These are phyloP conservation scores for Stomatorhinus walkeri DNA, from an alignment of 2,797 vertebrate species.

Conservation along the genomic window DNA sequence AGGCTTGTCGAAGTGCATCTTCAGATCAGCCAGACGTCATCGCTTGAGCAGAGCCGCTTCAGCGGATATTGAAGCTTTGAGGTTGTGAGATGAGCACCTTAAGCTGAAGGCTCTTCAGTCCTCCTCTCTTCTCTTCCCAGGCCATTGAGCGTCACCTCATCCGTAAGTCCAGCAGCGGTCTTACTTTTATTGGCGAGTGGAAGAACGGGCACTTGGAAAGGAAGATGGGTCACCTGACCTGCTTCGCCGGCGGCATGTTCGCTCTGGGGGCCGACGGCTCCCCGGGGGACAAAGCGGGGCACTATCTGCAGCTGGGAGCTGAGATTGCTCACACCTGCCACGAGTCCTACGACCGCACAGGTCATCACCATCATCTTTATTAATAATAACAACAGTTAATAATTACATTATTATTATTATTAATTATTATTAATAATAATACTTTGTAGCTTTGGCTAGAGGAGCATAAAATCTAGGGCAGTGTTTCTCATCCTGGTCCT, in stretches of 20 bases:
- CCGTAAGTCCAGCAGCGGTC: slow-evolving; percentile 69
- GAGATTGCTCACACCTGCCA: slow-evolving; percentile 76
- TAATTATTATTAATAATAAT: not conserved
- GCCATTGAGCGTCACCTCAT: slow-evolving; percentile 74
- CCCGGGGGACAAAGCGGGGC: slow-evolving; percentile 66
- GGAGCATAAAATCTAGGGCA: not conserved
- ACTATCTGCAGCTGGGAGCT: slow-evolving; percentile 71
- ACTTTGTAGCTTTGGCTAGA: not conserved
- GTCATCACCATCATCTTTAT: slow-evolving; percentile 35
- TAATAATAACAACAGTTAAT: not conserved
- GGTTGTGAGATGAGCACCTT: not conserved
- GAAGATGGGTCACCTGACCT: slow-evolving; percentile 76
- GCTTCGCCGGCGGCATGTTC: slow-evolving; percentile 76
- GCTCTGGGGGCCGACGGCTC: slow-evolving; percentile 73
- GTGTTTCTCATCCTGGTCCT: not conserved
- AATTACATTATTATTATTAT: not conserved
- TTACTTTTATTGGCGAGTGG: slow-evolving; percentile 75
- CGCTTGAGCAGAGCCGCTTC: not conserved
- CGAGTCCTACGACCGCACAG: slow-evolving; percentile 72
- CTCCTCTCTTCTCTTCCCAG: slow-evolving; percentile 37
- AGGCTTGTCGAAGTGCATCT: not conserved
- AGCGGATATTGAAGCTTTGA: not conserved
- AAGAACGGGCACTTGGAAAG: slow-evolving; percentile 74
- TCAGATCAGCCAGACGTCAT: not conserved
- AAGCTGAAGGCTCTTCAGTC: not conserved